Conservation (phyloP, 1,140 invertebrate genomes). For the Melanaphis sacchari region DNA sequence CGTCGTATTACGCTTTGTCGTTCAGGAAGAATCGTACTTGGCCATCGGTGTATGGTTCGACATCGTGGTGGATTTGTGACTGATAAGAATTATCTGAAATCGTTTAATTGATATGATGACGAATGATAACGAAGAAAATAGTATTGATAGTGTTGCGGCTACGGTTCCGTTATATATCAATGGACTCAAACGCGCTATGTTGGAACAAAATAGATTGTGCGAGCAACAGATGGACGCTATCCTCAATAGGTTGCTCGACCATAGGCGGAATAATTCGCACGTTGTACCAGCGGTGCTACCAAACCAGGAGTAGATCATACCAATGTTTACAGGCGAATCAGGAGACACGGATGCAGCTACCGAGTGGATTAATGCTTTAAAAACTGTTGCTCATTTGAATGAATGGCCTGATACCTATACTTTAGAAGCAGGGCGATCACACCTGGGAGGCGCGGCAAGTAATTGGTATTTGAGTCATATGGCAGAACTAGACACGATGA, state of each 20-base stretch:
- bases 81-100: too few relatives aligned
- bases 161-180: too few relatives aligned
- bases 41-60: too few relatives aligned
- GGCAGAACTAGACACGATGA: not conserved
- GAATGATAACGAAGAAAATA: too few relatives aligned
- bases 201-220: slow-evolving; percentile 63
- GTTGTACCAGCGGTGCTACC: not conserved
- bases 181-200: slow-evolving; percentile 63
- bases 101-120: too few relatives aligned
- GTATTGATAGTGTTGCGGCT: too few relatives aligned
- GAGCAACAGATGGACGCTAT: slow-evolving; percentile 61
- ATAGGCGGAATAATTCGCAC: too few relatives aligned
- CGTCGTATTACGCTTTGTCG: too few relatives aligned
- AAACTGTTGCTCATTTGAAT: not conserved
- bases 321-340: not conserved
- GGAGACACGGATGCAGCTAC: not conserved
- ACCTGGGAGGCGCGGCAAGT: not conserved
- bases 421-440: not conserved
- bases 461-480: not conserved
- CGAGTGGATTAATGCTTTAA: not conserved
- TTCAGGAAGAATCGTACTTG: too few relatives aligned
- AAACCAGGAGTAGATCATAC: not conserved
- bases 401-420: not conserved
- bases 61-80: too few relatives aligned
- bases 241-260: not conserved